Evolutionary conservation across 2,113 vertebrate species (phyloP).

Genomic region (Grammomys surdaster): DNA sequence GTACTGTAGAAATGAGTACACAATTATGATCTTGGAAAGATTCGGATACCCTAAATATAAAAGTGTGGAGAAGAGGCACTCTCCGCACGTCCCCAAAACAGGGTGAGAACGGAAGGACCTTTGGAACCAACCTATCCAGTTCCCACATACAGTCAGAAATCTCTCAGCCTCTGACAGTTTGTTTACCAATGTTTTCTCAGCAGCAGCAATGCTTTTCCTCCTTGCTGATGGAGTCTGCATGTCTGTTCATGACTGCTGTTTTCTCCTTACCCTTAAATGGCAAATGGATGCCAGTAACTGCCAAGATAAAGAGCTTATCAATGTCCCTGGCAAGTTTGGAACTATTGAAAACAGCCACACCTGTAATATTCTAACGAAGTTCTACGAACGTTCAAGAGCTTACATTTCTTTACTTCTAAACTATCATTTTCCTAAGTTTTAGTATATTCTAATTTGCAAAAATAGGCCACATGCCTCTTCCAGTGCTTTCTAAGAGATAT

Average conservation of each 20-base stretch:
- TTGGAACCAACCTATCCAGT: slow-evolving; percentile 20
- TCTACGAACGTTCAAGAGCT: slow-evolving; percentile 18
- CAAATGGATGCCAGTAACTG: not conserved
- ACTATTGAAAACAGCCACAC: not conserved
- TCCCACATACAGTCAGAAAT: slow-evolving; percentile 10
- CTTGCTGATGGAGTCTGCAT: not conserved
- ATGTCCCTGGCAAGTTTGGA: not conserved
- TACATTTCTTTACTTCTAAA: slow-evolving; percentile 35
- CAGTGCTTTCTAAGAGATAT: not conserved
- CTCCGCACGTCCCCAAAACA: slow-evolving; percentile 34
- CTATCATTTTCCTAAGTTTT: slow-evolving; percentile 25
- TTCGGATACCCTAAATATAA: slow-evolving; percentile 25
- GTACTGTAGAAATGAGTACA: slow-evolving; percentile 25
- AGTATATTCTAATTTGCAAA: not conserved
- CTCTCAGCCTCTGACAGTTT: not conserved
- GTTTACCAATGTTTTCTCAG: slow-evolving; percentile 10
- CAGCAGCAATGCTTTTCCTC: not conserved
- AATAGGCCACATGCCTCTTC: not conserved
- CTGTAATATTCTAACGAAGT: not conserved
- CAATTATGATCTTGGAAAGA: slow-evolving; percentile 33
- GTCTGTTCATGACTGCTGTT: not conserved
- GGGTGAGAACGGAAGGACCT: slow-evolving; percentile 31
- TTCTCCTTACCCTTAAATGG: slow-evolving; percentile 24
- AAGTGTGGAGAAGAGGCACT: not conserved
- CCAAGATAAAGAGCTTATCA: not conserved